phyloP scores from a whole-genome alignment of 2,888 invertebrate genomes.

The Microctonus brassicae region DNA sequence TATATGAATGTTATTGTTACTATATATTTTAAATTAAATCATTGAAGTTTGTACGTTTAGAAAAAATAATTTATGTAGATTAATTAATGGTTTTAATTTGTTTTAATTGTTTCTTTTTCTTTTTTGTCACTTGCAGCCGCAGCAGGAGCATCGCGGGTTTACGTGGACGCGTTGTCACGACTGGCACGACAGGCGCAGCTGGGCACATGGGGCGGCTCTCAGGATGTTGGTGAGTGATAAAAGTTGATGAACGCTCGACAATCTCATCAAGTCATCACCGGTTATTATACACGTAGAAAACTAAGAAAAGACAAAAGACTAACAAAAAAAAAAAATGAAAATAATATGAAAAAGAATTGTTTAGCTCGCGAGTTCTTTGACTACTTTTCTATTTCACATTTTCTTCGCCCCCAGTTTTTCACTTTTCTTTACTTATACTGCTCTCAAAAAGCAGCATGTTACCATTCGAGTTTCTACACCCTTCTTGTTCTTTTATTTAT shows the following conservation, averaged over 20 bases:
- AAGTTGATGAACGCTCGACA: conserved; percentile 50
- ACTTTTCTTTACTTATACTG: background rate
- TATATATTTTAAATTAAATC: no score
- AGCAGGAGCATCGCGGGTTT: conserved; percentile 87
- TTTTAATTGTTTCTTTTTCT: conserved; percentile 26
- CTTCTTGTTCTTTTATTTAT: no score
- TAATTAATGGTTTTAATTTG: conserved; percentile 13
- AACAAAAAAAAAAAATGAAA: background rate
- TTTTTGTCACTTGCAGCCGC: conserved; percentile 76
- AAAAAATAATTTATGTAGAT: background rate
- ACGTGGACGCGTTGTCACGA: conserved; percentile 90
- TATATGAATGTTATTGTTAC: no score
- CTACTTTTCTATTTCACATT: background rate
- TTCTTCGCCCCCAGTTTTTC: background rate
- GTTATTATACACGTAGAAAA: background rate
- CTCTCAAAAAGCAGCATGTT: background rate
- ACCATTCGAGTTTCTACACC: background rate
- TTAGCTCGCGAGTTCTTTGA: background rate
- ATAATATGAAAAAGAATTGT: background rate
- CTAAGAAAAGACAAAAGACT: background rate
- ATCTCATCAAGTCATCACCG: conserved; percentile 30
- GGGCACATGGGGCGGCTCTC: conserved; percentile 90
- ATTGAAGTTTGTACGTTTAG: no score
- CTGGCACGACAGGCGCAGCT: conserved; percentile 91
- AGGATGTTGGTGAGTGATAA: conserved; percentile 88